phyloP scores from a whole-genome alignment of 1,140 invertebrate species.

The Sinella curviseta region DNA sequence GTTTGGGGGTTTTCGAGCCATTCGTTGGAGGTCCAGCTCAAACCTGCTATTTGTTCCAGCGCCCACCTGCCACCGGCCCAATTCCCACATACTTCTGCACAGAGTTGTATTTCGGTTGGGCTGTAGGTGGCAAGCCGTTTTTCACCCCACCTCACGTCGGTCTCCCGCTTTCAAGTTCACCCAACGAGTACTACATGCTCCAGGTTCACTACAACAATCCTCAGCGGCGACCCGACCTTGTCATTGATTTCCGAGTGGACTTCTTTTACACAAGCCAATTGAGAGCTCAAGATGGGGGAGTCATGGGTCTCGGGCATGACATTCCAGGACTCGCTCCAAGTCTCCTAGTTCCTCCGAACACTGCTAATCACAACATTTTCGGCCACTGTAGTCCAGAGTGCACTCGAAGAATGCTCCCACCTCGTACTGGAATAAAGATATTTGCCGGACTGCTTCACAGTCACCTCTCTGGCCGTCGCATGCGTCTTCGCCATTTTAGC shows the following conservation, averaged over 20 bases:
- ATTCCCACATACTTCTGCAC: neutral
- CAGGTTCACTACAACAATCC: neutral
- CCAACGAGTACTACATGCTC: neutral
- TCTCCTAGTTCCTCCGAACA: neutral
- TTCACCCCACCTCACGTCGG: neutral
- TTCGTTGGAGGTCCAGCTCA: neutral
- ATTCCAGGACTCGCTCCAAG: neutral
- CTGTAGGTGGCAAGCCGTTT: neutral
- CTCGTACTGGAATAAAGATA: neutral
- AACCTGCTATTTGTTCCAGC: neutral
- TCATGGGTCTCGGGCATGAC: neutral
- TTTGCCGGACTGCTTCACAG: neutral
- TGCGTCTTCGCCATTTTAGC: neutral
- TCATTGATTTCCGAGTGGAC: neutral
- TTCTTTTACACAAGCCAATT: neutral
- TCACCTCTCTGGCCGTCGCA: neutral
- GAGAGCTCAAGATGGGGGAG: neutral
- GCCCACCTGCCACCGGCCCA: no score
- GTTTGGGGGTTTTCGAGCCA: conserved; percentile 11
- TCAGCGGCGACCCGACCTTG: neutral
- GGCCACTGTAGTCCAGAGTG: neutral
- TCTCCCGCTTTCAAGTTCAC: neutral
- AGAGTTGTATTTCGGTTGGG: neutral
- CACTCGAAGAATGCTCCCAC: neutral
- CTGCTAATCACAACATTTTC: neutral